A percentile compares a stretch with the other conserved stretches of the same genome.
Evolutionary conservation across 2,888 invertebrate species (phyloP).

Genomic region (Schizaphis graminum): DNA sequence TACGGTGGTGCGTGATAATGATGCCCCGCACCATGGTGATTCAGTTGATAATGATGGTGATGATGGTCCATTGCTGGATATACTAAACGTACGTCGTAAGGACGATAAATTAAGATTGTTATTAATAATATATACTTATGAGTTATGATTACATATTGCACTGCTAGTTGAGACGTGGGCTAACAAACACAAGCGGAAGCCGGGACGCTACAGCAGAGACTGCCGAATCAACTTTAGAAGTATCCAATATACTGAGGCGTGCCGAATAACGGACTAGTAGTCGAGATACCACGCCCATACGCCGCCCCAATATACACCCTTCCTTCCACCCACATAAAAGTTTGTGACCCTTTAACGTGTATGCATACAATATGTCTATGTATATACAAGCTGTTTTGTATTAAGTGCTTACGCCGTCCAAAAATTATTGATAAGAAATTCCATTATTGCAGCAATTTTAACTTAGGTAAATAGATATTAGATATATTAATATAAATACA

Average conservation of each 20-base stretch:
- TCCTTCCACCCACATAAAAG: not conserved
- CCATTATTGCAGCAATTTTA: not conserved
- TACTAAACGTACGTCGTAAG: not conserved
- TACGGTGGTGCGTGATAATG: constrained; percentile 56
- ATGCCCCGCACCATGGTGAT: constrained; percentile 33
- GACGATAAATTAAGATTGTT: not conserved
- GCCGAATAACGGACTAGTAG: constrained; percentile 20
- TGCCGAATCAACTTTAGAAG: not conserved
- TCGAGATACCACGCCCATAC: constrained; percentile 35
- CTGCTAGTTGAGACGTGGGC: not conserved
- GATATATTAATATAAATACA: not conserved
- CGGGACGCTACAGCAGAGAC: not conserved
- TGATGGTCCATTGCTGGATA: constrained; percentile 39
- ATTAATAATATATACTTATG: not conserved
- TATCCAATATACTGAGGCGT: constrained; percentile 34
- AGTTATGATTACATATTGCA: not conserved
- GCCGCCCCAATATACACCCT: constrained; percentile 15
- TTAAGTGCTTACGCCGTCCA: not conserved
- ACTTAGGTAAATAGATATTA: no score
- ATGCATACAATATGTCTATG: not conserved
- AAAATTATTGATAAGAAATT: constrained; percentile 9
- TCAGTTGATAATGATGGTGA: constrained; percentile 38
- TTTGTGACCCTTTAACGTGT: not conserved
- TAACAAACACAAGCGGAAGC: not conserved
- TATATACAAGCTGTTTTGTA: not conserved